phyloP scores from a whole-genome alignment of 2,113 vertebrate species.

The Leptobrachium leishanense region DNA sequence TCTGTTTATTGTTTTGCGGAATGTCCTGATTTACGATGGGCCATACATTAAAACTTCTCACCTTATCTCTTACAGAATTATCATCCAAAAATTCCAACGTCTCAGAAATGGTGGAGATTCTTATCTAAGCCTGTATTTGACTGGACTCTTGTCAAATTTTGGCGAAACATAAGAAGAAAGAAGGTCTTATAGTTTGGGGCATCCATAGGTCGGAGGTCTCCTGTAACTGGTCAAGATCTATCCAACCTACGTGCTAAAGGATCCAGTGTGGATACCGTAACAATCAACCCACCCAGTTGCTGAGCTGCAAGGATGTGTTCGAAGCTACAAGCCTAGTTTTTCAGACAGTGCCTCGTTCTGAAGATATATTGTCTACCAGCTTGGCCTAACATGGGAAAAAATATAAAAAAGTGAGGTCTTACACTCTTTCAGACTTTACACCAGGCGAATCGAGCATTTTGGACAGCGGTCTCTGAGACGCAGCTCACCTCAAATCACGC shows the following conservation, averaged over 20 bases:
- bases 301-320: background rate
- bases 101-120: conserved; percentile 75
- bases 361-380: background rate
- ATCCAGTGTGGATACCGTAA: background rate
- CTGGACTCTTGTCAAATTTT: background rate
- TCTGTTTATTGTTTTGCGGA: background rate
- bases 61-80: conserved; percentile 61
- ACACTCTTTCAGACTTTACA: too few species aligned
- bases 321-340: background rate
- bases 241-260: conserved; percentile 4
- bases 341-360: background rate
- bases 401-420: background rate
- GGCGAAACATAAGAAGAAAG: background rate
- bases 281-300: background rate
- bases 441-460: background rate
- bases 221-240: background rate
- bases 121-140: conserved; percentile 62
- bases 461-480: conserved; percentile 5
- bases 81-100: conserved; percentile 57
- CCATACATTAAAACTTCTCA: background rate
- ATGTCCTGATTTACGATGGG: background rate
- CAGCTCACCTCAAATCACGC: conserved; percentile 3
- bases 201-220: background rate
- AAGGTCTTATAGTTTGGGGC: conserved; percentile 18
- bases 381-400: background rate